Percentiles rank a stretch among this genome's conserved stretches.
phyloP scores from a whole-genome alignment of 2,113 vertebrate species.

The Condylura cristata region DNA sequence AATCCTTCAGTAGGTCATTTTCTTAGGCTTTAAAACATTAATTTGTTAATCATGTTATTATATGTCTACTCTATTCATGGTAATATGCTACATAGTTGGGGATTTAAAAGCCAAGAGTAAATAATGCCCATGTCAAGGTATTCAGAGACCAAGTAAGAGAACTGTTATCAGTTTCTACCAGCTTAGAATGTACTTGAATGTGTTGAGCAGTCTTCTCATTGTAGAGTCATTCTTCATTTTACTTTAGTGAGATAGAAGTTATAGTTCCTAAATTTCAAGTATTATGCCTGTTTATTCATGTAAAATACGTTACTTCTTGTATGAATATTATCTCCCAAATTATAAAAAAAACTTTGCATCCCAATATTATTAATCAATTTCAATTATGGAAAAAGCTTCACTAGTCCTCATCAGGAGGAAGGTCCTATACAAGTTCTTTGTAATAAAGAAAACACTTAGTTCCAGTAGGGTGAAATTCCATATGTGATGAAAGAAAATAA shows the following conservation, averaged over 20 bases:
- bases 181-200: background rate
- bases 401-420: background rate
- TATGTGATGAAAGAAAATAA: background rate
- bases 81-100: background rate
- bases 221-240: background rate
- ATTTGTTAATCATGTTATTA: background rate
- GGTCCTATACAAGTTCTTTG: background rate
- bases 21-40: background rate
- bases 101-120: background rate
- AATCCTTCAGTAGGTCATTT: background rate
- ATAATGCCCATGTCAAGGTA: background rate
- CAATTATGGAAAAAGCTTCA: background rate
- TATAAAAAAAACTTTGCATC: background rate
- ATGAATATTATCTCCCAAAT: background rate
- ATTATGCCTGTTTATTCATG: background rate
- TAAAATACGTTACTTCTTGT: background rate
- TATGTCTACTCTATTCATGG: background rate
- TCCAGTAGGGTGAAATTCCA: background rate
- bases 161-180: background rate
- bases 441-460: background rate
- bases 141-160: background rate
- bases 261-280: background rate
- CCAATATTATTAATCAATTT: background rate
- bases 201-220: background rate
- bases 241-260: background rate